Evolutionary conservation across 2,113 vertebrate genomes (phyloP), one percentile per base, ranked within the genome.

Genomic region (Mastomys natalensis): DNA sequence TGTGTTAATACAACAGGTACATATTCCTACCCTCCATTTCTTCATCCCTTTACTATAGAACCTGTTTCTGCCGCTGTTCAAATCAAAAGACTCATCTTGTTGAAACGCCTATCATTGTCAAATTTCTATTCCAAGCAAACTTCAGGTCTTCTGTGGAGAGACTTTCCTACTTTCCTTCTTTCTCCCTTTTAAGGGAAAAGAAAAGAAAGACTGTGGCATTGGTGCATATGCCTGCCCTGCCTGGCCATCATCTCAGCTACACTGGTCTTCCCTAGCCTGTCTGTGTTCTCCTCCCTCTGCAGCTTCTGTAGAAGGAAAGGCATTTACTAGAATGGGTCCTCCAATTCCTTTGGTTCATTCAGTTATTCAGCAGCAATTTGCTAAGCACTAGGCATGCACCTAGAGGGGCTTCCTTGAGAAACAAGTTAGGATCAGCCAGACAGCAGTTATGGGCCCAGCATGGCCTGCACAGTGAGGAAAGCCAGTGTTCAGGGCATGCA

Each of bases 161-260:
- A 40, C 68, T 72, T 1, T 85, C 15, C n/a, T 85, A 11, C 13
- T 87, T 81, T 53, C 82, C 60, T 60, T 70, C 51, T 10, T 1
- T 70, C 53, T 96, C 26, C 31, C 17, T 95, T 95, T 78, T 45
- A 82, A 74, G 92, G 70, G 93, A 88, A 73, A 70, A 13, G 9
- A 66, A 66, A 66, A 86, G 62, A 68, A 87, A 87, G 62, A 3
- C 64, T 94, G 45, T 85, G 40, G 73, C 24, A 88, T 73, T 70
- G 34, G 17, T 62, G 19, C 37, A 21, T 12, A 31, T 66, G 74
- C 34, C 11, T 58, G 7, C 43, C 26, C 11, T 40, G 13, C 11
- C 1, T 16, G 82, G 82, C 40, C 29, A 4, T 66, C 51, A 29
- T 66, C 62, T 92, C 62, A 72, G 77, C 40, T 37, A 9, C 9